Base-by-base conservation (phyloP, 2,797 vertebrate species). In the Leptatherina wallacei region DNA sequence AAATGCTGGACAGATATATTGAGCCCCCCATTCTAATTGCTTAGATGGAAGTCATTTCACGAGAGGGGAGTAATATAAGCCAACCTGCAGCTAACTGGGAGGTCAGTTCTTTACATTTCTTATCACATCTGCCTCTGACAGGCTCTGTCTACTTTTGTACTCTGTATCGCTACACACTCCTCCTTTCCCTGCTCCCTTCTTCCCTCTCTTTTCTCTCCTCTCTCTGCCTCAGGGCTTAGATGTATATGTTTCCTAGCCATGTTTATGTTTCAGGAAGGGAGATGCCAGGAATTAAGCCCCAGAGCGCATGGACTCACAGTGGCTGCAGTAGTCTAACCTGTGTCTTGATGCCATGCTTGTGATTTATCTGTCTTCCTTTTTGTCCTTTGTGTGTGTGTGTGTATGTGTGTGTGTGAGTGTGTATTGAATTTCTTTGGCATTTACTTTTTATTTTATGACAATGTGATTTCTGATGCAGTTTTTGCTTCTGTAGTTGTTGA, bases 51-150 rank as follows among this genome's bases (percentile, higher is more conserved):
- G 96, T 97, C 97, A 96, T 98, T 94, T 95, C 94, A 97, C 97
- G 96, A 98, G 97, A 98, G 97, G 97, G 96, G 97, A 96, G 96
- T 99, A 98, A 97, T 97, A 97, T 98, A 98, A 97, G 96, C 97
- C 97, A 97, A 96, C 97, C 97, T 96, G 97, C 97, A 96, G 96
- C 98, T 97, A 98, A 96, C 97, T 97, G 97, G 96, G 97, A 98
- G 97, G 97, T 98, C 96, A 98, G 97, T 98, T 98, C 96, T 96
- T 98, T 96, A 96, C 95, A 97, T 94, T 98, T 99, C 97, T 93
- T 97, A 96, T 96, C 96, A 98, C 96, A 96, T 96, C 96, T 94
- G 91, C 92, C 93, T 95, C 89, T 91, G 89, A 93, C 77, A 84
- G 91, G 85, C 92, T 93, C 90, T 92, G 84, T 93, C 88, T 93